Evolutionary conservation across 2,113 vertebrate species (phyloP).

Genomic region (Pomatorhinus ruficollis): DNA sequence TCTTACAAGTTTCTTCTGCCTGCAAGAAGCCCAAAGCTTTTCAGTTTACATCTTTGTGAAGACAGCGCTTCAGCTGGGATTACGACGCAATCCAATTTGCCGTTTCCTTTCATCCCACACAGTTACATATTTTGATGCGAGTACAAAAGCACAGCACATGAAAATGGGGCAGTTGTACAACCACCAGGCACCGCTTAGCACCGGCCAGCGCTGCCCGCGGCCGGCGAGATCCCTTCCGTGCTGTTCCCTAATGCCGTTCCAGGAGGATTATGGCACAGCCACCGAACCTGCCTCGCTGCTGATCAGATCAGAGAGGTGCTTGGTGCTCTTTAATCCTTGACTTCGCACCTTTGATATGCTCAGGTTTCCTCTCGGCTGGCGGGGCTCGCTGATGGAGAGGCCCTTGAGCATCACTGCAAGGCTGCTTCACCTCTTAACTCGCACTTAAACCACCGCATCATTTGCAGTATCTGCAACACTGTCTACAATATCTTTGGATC

Average conservation of each 20-base stretch:
- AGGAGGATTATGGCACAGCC: neutral
- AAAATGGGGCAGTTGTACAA: neutral
- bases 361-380: neutral
- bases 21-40: neutral
- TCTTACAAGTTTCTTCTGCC: neutral
- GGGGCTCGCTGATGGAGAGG: neutral
- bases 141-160: neutral
- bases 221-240: accelerated
- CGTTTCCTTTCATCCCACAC: neutral
- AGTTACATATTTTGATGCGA: neutral
- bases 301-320: neutral
- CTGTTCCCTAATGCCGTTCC: neutral
- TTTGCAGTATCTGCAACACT: accelerated
- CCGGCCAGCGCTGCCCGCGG: neutral
- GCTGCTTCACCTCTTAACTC: neutral
- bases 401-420: neutral
- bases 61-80: neutral
- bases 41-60: neutral
- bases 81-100: neutral
- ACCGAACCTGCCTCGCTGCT: neutral
- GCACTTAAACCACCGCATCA: accelerated
- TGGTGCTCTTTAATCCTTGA: neutral
- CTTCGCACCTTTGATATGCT: neutral
- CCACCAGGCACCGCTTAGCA: neutral
- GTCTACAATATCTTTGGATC: neutral